Evolutionary conservation across 2,888 invertebrate species (phyloP).

Genomic region (Lepidocyrtinus sp.): DNA sequence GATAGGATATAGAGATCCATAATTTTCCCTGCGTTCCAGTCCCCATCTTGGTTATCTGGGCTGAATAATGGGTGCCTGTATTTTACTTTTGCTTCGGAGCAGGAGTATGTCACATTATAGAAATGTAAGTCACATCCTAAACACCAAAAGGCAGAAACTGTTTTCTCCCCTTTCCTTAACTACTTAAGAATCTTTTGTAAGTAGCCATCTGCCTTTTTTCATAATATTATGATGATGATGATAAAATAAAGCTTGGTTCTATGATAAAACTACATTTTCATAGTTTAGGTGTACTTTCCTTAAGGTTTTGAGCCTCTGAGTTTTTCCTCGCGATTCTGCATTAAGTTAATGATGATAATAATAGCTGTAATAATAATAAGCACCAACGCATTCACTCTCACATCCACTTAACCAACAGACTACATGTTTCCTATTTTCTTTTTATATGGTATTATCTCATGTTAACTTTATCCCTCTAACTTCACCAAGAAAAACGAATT

Average conservation of each 20-base stretch:
- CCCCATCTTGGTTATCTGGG: too few relatives aligned
- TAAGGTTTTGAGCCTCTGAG: neutral
- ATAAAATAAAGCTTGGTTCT: slow-evolving; percentile 1
- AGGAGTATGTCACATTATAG: slow-evolving; percentile 1
- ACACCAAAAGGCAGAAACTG: neutral
- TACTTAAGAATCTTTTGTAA: slow-evolving; percentile 13
- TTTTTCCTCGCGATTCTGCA: slow-evolving; percentile 33
- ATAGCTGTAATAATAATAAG: slow-evolving; percentile 57
- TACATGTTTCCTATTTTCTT: slow-evolving; percentile 14
- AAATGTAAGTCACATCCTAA: slow-evolving; percentile 7
- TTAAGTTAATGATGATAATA: slow-evolving; percentile 58
- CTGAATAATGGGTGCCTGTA: too few relatives aligned
- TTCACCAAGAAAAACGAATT: neutral
- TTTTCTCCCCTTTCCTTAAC: slow-evolving; percentile 9
- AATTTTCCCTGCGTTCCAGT: too few relatives aligned
- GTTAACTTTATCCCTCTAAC: neutral
- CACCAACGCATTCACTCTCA: slow-evolving; percentile 48
- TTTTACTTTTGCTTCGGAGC: too few relatives aligned
- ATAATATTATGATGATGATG: slow-evolving; percentile 24
- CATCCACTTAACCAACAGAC: neutral
- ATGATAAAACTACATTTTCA: neutral
- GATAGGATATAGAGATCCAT: too few relatives aligned
- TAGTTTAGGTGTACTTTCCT: neutral
- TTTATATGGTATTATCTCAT: slow-evolving; percentile 5
- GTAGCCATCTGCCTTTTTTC: slow-evolving; percentile 57